Base-by-base conservation (phyloP, 2,888 invertebrate species). In the Microplitis manilae region DNA sequence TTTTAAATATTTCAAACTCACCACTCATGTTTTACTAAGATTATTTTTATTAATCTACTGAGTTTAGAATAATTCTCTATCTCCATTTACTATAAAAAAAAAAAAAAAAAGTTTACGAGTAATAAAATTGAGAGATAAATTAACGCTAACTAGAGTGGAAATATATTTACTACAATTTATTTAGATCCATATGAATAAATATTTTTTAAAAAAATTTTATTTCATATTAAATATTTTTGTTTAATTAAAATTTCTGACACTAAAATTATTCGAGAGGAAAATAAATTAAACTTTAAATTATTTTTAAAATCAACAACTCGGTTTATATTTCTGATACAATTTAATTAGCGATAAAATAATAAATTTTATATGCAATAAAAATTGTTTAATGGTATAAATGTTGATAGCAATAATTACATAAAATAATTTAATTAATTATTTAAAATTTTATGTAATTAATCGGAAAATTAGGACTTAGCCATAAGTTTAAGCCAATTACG, bases 401-500 rank as follows among this genome's bases (percentile, higher is more conserved):
- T 50, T 9, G 13, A 30, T 30, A 30, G 2, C 30, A 30, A 30
- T 30, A 30, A 4, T 30, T 30, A 30, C 50, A 13, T 5, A 50
- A 8, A 50, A 50, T 50, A 13, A 50, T 50, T 8, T 1, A 50
- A 50, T 50, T 13, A 50, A 50, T 50, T 50, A 13, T 50, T 50
- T 13, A 50, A 20, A 38, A 30, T 17, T 30, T 30, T 30, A 17
- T 17, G 61, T 71, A 71, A 71, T 71, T 71, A 71, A 50, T 50
- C 38, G 2, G 17, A 39, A 8, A 71, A 71, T 71, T 39, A 39
- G 62, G 30, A 17, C n/a, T 60, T 62, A 13, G 15, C n/a, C 62
- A 38, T n/a, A 9, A 71, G 39, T 71, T 71, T 61, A 61, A 70
- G 71, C 71, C 71, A 71, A 71, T 71, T 71, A 71, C 39, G 15